phyloP scores from a whole-genome alignment of 1,140 invertebrate species.

The Sinella curviseta region DNA sequence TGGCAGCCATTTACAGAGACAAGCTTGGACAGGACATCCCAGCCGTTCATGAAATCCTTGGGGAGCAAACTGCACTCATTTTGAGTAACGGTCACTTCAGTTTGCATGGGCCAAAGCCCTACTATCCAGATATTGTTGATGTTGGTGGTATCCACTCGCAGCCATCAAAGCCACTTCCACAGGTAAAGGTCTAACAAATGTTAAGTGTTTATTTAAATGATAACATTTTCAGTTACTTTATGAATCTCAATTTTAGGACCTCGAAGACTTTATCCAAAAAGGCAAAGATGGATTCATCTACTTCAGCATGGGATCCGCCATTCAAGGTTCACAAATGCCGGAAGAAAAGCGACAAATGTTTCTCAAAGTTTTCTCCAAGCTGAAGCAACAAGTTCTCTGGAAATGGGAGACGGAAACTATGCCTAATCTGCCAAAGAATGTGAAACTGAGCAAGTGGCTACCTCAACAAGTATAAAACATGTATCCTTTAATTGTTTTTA shows the following conservation, averaged over 20 bases:
- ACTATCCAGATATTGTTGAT: constrained; percentile 60
- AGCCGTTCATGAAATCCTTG: constrained; percentile 54
- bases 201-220: neutral
- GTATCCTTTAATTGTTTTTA: neutral
- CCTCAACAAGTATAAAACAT: constrained; percentile 58
- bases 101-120: constrained; percentile 55
- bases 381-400: constrained; percentile 61
- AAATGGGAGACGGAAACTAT: constrained; percentile 62
- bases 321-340: constrained; percentile 49
- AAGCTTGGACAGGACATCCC: constrained; percentile 48
- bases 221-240: neutral
- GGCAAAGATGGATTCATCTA: constrained; percentile 53
- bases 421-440: constrained; percentile 63
- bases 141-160: constrained; percentile 57
- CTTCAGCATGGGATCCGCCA: constrained; percentile 54
- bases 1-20: constrained; percentile 21
- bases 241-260: constrained; percentile 36
- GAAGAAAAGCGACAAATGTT: constrained; percentile 47
- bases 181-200: constrained; percentile 12
- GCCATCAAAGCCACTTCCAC: constrained; percentile 20
- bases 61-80: constrained; percentile 53
- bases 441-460: constrained; percentile 67
- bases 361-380: constrained; percentile 52
- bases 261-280: constrained; percentile 47
- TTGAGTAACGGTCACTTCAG: constrained; percentile 58